Base-by-base conservation (phyloP, 2,888 invertebrate species). In the Crossocerus cetratus region DNA sequence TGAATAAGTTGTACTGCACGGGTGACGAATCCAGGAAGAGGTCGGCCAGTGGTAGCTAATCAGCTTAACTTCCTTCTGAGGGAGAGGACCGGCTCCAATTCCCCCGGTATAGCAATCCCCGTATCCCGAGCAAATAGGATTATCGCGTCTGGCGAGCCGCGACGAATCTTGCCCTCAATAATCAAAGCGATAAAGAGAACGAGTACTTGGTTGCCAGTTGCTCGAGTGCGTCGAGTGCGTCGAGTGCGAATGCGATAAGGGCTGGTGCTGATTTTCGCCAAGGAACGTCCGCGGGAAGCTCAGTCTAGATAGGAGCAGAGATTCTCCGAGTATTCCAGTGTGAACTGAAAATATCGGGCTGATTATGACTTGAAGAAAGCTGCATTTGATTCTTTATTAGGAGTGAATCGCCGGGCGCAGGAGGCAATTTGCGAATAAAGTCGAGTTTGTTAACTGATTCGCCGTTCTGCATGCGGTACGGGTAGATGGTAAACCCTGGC, bases 1-100 rank as follows among this genome's bases (percentile, higher is more conserved):
- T 32, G 32, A 32, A 32, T 32, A 32, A 32, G 13, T 55, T 55
- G 16, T 21, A 20, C 54, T 20, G 4, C 2, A 16, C n/a, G 14
- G 43, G 43, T 42, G n/a, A 42, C 18, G 13, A 59, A 16, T n/a
- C 18, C 20, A 32, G 59, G 13, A 59, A 14, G 8, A 49, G 68
- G 59, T 63, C 49, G 60, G 53, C 57, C 45, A 76, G 69, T 59
- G 54, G 55, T 67, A 66, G 71, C 72, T 83, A 83, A 84, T 83
- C 78, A 76, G 68, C 74, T 80, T 80, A 81, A 76, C 78, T 77
- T 74, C 61, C 70, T 84, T 83, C 76, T n/a, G 23, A 20, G 69
- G 77, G 77, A 76, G 64, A 69, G 76, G 66, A 56, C 57, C 13
- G 42, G 23, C 44, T 69, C 58, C 8, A 5, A 32, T 71, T 56